Percentiles rank a stretch among this genome's conserved stretches.
Conservation (phyloP, 2,888 invertebrate genomes). For the Euproctis similis region DNA sequence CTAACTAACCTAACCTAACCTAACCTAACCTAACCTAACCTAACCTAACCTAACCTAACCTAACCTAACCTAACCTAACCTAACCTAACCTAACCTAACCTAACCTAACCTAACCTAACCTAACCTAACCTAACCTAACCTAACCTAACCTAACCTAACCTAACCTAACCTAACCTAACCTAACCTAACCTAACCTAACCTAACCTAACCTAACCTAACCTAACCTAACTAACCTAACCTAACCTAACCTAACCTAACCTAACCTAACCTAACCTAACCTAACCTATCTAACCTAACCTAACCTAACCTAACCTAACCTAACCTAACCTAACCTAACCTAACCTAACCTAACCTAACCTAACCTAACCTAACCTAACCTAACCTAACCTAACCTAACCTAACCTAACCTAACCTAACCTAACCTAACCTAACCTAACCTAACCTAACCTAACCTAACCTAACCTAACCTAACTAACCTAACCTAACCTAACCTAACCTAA, state of each 20-base stretch:
- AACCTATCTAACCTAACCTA: slow-evolving; percentile 13
- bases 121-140: slow-evolving; percentile 12
- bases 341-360: slow-evolving; percentile 7
- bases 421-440: slow-evolving; percentile 9
- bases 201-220: slow-evolving; percentile 12
- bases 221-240: slow-evolving; percentile 10
- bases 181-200: slow-evolving; percentile 12
- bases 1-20: slow-evolving; percentile 21
- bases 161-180: slow-evolving; percentile 12
- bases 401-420: slow-evolving; percentile 9
- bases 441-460: slow-evolving; percentile 7
- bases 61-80: slow-evolving; percentile 13
- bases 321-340: slow-evolving; percentile 6
- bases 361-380: slow-evolving; percentile 5
- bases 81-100: slow-evolving; percentile 8
- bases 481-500: slow-evolving; percentile 7
- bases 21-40: slow-evolving; percentile 20
- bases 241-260: slow-evolving; percentile 2
- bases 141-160: slow-evolving; percentile 12
- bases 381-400: slow-evolving; percentile 5
- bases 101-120: slow-evolving; percentile 5
- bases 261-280: slow-evolving; percentile 6
- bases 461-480: slow-evolving; percentile 7
- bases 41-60: slow-evolving; percentile 16
- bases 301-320: slow-evolving; percentile 13